A percentile compares a stretch with the other conserved stretches of the same genome.
Conservation (phyloP, 2,113 vertebrate species). For the Cavia aperea region DNA sequence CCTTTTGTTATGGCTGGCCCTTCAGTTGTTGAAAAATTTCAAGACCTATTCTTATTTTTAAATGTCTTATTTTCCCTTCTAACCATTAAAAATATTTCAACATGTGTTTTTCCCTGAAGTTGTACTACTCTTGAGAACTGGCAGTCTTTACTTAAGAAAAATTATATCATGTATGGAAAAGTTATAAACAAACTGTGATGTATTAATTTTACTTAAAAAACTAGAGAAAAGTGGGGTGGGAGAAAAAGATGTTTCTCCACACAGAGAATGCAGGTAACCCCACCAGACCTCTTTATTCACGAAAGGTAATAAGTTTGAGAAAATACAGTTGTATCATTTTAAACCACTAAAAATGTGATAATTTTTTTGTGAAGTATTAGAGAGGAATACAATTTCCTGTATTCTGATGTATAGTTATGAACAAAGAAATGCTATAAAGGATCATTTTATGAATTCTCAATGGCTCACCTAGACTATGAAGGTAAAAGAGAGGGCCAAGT, state of each 20-base stretch:
- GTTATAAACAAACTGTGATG: background rate
- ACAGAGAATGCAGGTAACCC: background rate
- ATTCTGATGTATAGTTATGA: background rate
- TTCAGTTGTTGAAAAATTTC: background rate
- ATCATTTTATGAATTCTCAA: background rate
- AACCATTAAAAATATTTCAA: background rate
- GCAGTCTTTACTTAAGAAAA: background rate
- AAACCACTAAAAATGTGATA: background rate
- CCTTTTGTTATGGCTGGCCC: background rate
- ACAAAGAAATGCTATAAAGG: background rate
- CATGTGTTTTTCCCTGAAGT: background rate
- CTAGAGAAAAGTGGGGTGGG: background rate
- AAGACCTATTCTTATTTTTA: background rate
- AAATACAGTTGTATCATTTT: background rate
- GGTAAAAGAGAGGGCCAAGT: background rate
- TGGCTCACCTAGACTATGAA: background rate
- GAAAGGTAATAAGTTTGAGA: background rate
- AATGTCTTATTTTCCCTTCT: background rate
- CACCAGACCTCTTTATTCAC: background rate
- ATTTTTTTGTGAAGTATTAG: background rate
- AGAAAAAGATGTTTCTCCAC: background rate
- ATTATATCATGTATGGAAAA: background rate
- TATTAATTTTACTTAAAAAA: background rate
- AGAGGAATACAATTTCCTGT: background rate
- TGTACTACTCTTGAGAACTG: background rate